Evolutionary conservation across 2,888 invertebrate genomes (phyloP), one percentile per base, ranked within the genome.

Genomic region (Anthophora plumipes): DNA sequence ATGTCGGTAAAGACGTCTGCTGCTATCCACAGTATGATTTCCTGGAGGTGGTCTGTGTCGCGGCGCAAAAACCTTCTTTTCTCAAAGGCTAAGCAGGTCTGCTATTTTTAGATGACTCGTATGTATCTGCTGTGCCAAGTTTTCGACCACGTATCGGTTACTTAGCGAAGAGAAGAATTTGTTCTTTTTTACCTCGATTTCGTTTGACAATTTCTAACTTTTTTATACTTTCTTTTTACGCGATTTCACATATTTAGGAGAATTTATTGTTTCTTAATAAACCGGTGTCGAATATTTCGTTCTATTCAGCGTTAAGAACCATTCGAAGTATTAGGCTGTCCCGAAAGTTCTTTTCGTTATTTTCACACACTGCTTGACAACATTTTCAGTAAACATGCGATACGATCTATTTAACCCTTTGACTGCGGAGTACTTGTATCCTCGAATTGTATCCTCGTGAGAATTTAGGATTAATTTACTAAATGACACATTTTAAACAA

Each of bases 61-160:
- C 89, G 89, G 88, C 90, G 90, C 89, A 91, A 89, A 91, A 91
- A 88, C 85, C 77, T 77, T 82, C 85, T 82, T 72, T 84, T 84
- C 84, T 82, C 78, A 68, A 80, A 81, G 74, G 78, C 77, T 80
- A 81, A 85, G 80, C 83, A 77, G 68, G 75, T 57, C 41, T 72
- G 50, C 85, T 91, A 91, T 91, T 89, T 89, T 90, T 90, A 89
- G 90, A 73, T 46, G 67, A 61, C 67, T 82, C 79, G 77, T 57
- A 85, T 80, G 77, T 77, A 74, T 57, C 63, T 60, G 68, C 57
- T 63, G 79, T 88, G 88, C 89, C 88, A 89, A 89, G 83, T 82
- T 84, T 82, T 81, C 85, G 60, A 73, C 57, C 60, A 82, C 69
- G 61, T 64, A 81, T 83, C 72, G 57, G 25, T 66, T 59, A 59